Percentiles rank a stretch among this genome's conserved stretches.
Evolutionary conservation across 2,888 invertebrate genomes (phyloP).

Genomic region (Drosophila formosana): DNA sequence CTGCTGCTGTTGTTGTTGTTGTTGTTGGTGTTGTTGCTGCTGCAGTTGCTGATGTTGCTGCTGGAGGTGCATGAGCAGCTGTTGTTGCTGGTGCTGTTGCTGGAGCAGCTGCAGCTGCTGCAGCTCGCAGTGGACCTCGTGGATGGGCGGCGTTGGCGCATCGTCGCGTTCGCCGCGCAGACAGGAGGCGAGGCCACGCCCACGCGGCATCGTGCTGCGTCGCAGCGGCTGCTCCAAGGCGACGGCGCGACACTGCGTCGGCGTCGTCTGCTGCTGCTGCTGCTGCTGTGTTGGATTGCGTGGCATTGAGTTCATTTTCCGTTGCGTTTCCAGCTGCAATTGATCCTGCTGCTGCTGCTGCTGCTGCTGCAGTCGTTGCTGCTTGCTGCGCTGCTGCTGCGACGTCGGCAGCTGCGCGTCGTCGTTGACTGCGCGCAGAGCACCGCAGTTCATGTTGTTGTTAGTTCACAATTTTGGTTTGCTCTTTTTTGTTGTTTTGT

Average conservation of each 20-base stretch:
- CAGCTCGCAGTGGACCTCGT: constrained; percentile 66
- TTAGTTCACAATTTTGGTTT: constrained; percentile 11
- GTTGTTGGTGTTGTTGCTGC: constrained; percentile 44
- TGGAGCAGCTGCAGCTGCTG: constrained; percentile 73
- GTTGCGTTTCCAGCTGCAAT: constrained; percentile 41
- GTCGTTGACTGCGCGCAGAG: constrained; percentile 82
- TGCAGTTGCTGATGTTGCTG: constrained; percentile 52
- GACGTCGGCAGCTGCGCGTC: constrained; percentile 62
- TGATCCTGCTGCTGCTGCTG: constrained; percentile 37
- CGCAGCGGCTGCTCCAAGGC: constrained; percentile 72
- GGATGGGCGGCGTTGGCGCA: constrained; percentile 72
- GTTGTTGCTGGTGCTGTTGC: constrained; percentile 69
- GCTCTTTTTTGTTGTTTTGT: neutral
- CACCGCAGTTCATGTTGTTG: constrained; percentile 84
- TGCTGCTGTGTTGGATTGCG: constrained; percentile 46
- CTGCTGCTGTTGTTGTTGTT: constrained; percentile 12
- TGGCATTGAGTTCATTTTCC: constrained; percentile 72
- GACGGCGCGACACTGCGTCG: constrained; percentile 47
- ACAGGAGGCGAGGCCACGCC: constrained; percentile 84
- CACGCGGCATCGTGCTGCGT: constrained; percentile 84
- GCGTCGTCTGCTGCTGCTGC: constrained; percentile 27
- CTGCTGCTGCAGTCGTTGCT: constrained; percentile 33
- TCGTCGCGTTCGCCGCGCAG: constrained; percentile 85
- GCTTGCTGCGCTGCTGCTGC: constrained; percentile 43
- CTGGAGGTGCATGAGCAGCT: constrained; percentile 44